Base-by-base conservation (phyloP, 2,888 invertebrate species). In the Hemicrepidius hirtus region DNA sequence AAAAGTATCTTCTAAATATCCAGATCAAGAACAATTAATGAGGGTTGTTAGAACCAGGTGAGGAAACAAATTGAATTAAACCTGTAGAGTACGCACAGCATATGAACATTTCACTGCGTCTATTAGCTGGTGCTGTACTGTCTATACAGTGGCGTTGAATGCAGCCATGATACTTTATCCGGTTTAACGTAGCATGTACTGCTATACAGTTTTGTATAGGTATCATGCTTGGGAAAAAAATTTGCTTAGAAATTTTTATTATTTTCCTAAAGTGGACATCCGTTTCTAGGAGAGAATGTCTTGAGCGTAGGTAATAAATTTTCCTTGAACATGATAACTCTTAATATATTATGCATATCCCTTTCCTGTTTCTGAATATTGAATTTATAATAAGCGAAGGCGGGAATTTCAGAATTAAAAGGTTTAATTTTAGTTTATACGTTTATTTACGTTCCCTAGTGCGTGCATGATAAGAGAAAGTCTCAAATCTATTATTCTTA, bases 31-130 rank as follows among this genome's bases (percentile, higher is more conserved):
- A n/a, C 85, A 92, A 80, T 85, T 95, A 70, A 83, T 91, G 82
- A 90, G 90, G 18, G 94, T 94, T 0, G 91, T 95, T n/a, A 90
- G 93, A 82, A 91, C 93, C 10, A 89, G 95, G 86, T 85, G 79
- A 78, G 59, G 28, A 24, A 24, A 24, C n/a, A n/a, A n/a, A n/a
- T n/a, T n/a, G n/a, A n/a, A n/a, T n/a, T n/a, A n/a, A n/a, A n/a
- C n/a, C n/a, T n/a, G n/a, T n/a, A n/a, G n/a, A n/a, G n/a, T n/a
- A n/a, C n/a, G n/a, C n/a, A n/a, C n/a, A n/a, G n/a, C n/a, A n/a
- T n/a, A n/a, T n/a, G n/a, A n/a, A n/a, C n/a, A n/a, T n/a, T n/a
- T n/a, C n/a, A n/a, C n/a, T n/a, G n/a, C n/a, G n/a, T n/a, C n/a
- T n/a, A n/a, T n/a, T n/a, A n/a, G n/a, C n/a, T n/a, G n/a, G n/a